A percentile compares a stretch with the other conserved stretches of the same genome.
phyloP scores from a whole-genome alignment of 1,140 invertebrate genomes.

The Drosophila repletoides region DNA sequence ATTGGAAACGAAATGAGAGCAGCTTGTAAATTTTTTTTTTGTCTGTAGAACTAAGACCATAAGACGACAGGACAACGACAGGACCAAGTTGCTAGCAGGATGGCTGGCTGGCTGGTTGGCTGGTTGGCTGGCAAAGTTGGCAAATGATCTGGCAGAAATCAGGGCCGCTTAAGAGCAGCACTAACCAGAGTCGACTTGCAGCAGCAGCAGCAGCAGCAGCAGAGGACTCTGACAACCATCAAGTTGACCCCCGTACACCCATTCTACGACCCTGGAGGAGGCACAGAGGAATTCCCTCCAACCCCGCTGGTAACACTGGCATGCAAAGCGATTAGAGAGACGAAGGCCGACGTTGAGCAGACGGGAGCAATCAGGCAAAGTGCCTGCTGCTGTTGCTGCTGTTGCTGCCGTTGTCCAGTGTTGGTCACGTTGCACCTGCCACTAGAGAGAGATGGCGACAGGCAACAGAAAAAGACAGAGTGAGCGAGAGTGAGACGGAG shows the following conservation, averaged over 20 bases:
- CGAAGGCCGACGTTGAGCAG: slow-evolving; percentile 54
- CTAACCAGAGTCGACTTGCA: slow-evolving; percentile 17
- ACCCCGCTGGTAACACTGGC: slow-evolving; percentile 3
- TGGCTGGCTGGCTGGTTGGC: not conserved
- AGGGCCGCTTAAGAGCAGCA: slow-evolving; percentile 63
- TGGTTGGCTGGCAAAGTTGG: slow-evolving; percentile 52
- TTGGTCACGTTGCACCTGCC: slow-evolving; percentile 57
- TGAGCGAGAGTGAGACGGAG: slow-evolving; percentile 26
- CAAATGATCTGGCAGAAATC: slow-evolving; percentile 78
- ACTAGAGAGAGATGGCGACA: slow-evolving; percentile 1
- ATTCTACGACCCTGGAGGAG: not conserved
- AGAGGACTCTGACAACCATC: slow-evolving; percentile 3
- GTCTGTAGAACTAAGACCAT: too few relatives aligned
- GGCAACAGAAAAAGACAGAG: not conserved
- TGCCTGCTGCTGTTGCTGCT: slow-evolving; percentile 47
- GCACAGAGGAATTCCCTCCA: not conserved
- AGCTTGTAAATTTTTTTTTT: too few relatives aligned
- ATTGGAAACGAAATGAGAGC: too few relatives aligned
- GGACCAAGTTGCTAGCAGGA: slow-evolving; percentile 16
- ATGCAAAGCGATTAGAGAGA: slow-evolving; percentile 65
- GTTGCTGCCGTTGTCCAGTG: slow-evolving; percentile 35
- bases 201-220: too few relatives aligned
- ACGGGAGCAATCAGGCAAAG: slow-evolving; percentile 76
- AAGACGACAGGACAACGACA: not conserved
- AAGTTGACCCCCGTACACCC: not conserved